These are phyloP conservation scores for Haliclona indistincta DNA, from an alignment of 37 sponge, comb jelly and placozoan species.

Conservation along the genomic window DNA sequence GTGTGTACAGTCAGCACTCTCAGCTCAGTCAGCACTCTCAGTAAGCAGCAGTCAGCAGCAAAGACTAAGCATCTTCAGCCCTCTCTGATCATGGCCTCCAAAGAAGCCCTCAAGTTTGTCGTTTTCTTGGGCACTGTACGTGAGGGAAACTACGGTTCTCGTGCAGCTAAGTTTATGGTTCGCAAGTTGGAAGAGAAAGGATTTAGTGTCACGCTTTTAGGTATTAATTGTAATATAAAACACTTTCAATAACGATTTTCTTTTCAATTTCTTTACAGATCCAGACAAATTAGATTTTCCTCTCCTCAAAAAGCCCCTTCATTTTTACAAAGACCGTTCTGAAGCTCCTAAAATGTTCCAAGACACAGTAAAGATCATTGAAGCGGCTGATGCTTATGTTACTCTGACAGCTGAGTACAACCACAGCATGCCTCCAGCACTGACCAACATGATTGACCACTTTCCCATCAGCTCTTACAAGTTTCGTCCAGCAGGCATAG, in stretches of 20 bases:
- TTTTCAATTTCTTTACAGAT: slow-evolving; percentile 41
- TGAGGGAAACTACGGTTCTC: slow-evolving; percentile 63
- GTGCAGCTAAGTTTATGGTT: slow-evolving; percentile 76
- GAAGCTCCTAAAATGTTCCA: slow-evolving; percentile 64
- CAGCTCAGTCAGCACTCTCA: too few relatives aligned
- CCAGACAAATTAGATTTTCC: slow-evolving; percentile 79
- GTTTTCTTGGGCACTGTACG: slow-evolving; percentile 81
- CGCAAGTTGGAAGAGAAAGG: slow-evolving; percentile 57
- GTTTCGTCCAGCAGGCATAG: slow-evolving; percentile 75
- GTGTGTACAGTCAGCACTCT: too few relatives aligned
- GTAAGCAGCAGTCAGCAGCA: too few relatives aligned
- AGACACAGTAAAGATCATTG: slow-evolving; percentile 63
- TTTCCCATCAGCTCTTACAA: slow-evolving; percentile 74
- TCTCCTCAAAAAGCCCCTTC: slow-evolving; percentile 73
- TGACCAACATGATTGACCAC: slow-evolving; percentile 91
- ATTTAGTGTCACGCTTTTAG: slow-evolving; percentile 61
- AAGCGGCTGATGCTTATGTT: slow-evolving; percentile 73
- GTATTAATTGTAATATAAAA: too few relatives aligned
- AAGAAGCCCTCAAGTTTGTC: slow-evolving; percentile 73
- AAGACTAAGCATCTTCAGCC: too few relatives aligned
- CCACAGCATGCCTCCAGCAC: slow-evolving; percentile 87
- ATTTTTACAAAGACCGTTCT: slow-evolving; percentile 56
- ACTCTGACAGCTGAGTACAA: slow-evolving; percentile 91
- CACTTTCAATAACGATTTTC: too few relatives aligned
- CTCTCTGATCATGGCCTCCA: too few relatives aligned